These are phyloP conservation scores for Drosophila watanabei DNA, from an alignment of 1,140 invertebrate genomes.

Conservation along the genomic window DNA sequence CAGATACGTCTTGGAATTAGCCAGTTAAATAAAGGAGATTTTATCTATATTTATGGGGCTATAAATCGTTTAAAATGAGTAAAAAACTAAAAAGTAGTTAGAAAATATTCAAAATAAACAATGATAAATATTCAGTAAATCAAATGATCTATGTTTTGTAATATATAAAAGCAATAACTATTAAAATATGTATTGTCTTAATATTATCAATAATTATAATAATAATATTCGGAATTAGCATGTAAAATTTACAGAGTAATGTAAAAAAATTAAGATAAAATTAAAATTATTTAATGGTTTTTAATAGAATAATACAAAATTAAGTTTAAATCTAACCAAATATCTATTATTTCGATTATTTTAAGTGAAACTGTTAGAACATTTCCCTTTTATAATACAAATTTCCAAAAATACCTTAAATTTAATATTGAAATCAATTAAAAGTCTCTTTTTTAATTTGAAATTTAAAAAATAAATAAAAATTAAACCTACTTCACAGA, in stretches of 20 bases:
- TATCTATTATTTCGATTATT: background rate
- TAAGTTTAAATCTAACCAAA: background rate
- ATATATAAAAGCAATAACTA: no score
- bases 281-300: background rate
- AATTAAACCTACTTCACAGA: rapidly evolving
- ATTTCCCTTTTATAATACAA: background rate
- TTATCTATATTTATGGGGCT: background rate
- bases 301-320: no score
- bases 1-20: background rate
- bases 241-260: background rate
- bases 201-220: no score
- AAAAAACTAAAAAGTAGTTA: background rate
- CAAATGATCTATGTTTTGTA: no score
- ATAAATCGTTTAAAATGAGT: background rate
- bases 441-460: background rate
- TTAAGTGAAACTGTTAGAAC: background rate
- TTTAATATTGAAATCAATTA: background rate
- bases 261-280: background rate
- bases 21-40: background rate
- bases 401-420: rapidly evolving
- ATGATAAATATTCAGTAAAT: no score
- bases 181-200: background rate
- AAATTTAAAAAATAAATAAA: background rate
- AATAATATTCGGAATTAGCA: no score
- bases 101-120: background rate